Evolutionary conservation across 2,797 vertebrate genomes (phyloP).

Genomic region (Hoplostethus atlanticus): DNA sequence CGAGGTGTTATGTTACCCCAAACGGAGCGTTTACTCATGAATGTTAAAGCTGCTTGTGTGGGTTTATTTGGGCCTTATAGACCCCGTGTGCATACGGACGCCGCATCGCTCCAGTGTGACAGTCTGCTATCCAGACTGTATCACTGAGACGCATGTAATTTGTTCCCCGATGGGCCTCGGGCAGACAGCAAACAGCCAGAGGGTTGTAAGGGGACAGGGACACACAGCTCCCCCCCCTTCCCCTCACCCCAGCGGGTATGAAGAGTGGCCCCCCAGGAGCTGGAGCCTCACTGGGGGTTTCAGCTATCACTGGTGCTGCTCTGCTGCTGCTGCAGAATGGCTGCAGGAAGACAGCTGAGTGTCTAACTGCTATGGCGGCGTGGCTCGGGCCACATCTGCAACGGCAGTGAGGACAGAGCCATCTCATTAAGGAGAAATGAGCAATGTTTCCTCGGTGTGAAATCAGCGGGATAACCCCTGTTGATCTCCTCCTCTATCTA

Average conservation of each 20-base stretch:
- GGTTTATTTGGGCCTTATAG: slow-evolving; percentile 46
- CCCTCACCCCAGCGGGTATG: slow-evolving; percentile 36
- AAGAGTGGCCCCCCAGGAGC: slow-evolving; percentile 46
- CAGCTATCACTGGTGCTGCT: slow-evolving; percentile 46
- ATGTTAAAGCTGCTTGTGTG: slow-evolving; percentile 58
- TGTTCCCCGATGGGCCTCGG: slow-evolving; percentile 46
- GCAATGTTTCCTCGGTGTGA: slow-evolving; percentile 26
- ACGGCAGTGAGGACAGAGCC: slow-evolving; percentile 28
- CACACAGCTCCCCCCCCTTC: slow-evolving; percentile 30
- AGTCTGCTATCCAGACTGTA: slow-evolving; percentile 27
- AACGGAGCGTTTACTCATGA: slow-evolving; percentile 66
- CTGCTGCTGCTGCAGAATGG: slow-evolving; percentile 36
- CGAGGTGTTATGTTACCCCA: slow-evolving; percentile 39
- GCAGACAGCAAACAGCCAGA: slow-evolving; percentile 62
- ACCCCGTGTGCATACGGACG: slow-evolving; percentile 48
- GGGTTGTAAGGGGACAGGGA: slow-evolving; percentile 34
- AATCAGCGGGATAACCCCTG: slow-evolving; percentile 14
- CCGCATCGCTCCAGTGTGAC: slow-evolving; percentile 51
- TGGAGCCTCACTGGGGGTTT: slow-evolving; percentile 50
- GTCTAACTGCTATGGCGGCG: slow-evolving; percentile 8
- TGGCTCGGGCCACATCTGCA: slow-evolving; percentile 26
- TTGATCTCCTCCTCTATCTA: slow-evolving; percentile 1
- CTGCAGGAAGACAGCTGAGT: slow-evolving; percentile 13
- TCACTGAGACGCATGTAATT: slow-evolving; percentile 26
- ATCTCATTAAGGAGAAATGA: slow-evolving; percentile 35